Evolutionary conservation across 2,797 vertebrate genomes (phyloP), one percentile per base, ranked within the genome.

Genomic region (Selene dorsalis): DNA sequence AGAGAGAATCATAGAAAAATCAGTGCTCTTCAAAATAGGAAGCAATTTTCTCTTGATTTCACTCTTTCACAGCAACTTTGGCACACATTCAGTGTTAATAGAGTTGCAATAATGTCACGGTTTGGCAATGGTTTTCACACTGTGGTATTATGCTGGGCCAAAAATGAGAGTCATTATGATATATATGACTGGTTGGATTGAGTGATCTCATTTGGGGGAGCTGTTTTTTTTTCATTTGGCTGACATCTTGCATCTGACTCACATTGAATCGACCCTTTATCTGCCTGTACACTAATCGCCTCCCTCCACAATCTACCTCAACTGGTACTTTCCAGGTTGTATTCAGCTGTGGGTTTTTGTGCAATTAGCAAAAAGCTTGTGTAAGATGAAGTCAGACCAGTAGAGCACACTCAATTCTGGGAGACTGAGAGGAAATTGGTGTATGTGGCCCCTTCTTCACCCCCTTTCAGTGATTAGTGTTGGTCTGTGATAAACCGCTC

Each of bases 11-110:
- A 92, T 90, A 94, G 92, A 93, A 91, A 91, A 90, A 87, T 79
- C 77, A 22, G 93, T 89, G 87, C 87, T 88, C 77, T 92, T 95
- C 93, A 92, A 91, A 94, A 82, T 90, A 93, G 94, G 92, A 96
- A 96, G 94, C 92, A 94, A 94, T 95, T 94, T 94, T 92, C 82
- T n/a, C 64, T 53, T 73, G 52, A 88, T 89, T 90, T 77, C 48
- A 53, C 56, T 80, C 82, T 85, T 81, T 87, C 56, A 83, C 53
- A 50, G 14, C 24, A 74, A 67, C 77, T 71, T 69, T 80, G 80
- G 81, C 72, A 71, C 55, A 10, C 11, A 30, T 41, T 66, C 79
- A 32, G 63, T 74, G 69, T 81, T 70, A 83, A 77, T 59, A 64
- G 75, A 64, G 65, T 50, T 57, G 48, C 55, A 64, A 62, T 68